phyloP scores from a whole-genome alignment of 2,888 invertebrate species.

The Prosopocoilus inquinatus region DNA sequence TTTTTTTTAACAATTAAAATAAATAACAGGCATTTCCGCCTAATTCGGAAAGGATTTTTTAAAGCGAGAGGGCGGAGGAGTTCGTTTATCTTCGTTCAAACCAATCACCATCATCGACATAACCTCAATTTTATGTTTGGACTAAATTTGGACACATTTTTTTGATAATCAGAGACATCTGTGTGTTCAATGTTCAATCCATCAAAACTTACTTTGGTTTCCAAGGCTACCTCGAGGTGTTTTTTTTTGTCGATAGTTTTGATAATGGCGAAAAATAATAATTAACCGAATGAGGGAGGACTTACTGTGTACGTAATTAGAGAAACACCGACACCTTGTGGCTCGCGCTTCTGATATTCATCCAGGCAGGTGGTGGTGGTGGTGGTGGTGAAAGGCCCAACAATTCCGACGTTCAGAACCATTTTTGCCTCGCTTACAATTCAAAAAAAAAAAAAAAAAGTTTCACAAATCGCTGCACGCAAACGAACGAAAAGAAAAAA shows the following conservation, averaged over 20 bases:
- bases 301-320: constrained; percentile 43
- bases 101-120: no score
- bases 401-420: constrained; percentile 45
- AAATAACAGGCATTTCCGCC: neutral
- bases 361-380: constrained; percentile 33
- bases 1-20: neutral
- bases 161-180: no score
- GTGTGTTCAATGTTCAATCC: no score
- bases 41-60: neutral
- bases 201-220: no score
- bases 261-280: no score
- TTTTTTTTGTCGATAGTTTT: no score
- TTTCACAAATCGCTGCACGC: neutral
- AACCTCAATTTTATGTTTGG: no score
- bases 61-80: neutral
- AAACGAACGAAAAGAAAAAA: neutral
- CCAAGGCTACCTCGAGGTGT: no score
- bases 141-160: no score
- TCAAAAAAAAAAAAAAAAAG: neutral
- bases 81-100: neutral
- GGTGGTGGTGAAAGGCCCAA: constrained; percentile 41
- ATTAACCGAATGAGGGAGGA: constrained; percentile 8
- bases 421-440: constrained; percentile 29
- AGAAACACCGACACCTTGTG: constrained; percentile 37
- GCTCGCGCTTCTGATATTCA: constrained; percentile 39